A percentile compares a stretch with the other conserved stretches of the same genome.
Evolutionary conservation across 2,113 vertebrate species (phyloP).

Genomic region (Cynopterus brachyotis): DNA sequence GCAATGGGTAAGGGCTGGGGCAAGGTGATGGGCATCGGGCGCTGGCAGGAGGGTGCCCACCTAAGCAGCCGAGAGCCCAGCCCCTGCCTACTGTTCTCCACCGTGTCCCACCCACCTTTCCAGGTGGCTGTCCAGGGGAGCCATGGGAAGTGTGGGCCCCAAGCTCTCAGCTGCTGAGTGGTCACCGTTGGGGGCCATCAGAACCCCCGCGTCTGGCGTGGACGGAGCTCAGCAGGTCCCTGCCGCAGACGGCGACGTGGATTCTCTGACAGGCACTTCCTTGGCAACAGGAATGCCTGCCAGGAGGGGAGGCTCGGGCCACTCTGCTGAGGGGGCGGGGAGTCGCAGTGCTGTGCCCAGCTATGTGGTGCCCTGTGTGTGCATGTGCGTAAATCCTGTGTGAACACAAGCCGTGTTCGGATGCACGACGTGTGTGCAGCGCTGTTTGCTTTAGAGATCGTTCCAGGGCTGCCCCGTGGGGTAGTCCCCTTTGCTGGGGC

Average conservation of each 20-base stretch:
- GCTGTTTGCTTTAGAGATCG: not conserved
- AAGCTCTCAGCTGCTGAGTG: not conserved
- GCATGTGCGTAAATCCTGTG: not conserved
- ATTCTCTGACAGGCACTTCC: not conserved
- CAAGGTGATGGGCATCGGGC: accelerated
- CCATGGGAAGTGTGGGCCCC: not conserved
- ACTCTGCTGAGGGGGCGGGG: not conserved
- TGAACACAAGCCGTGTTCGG: too few relatives aligned
- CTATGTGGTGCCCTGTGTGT: not conserved
- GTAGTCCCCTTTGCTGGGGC: too few relatives aligned
- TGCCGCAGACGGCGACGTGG: too few relatives aligned
- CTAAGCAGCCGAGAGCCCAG: not conserved
- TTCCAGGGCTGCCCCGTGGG: accelerated
- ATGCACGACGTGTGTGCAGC: accelerated
- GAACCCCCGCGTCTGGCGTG: not conserved
- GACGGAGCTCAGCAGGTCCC: not conserved
- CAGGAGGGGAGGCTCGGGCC: not conserved
- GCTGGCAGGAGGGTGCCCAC: not conserved
- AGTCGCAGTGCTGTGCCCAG: accelerated
- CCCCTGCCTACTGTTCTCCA: accelerated
- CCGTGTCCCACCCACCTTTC: too few relatives aligned
- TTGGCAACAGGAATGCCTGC: not conserved
- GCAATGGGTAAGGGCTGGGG: not conserved
- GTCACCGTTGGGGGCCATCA: not conserved
- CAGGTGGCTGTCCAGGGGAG: not conserved